These are phyloP conservation scores for Kradibia gibbosae DNA, from an alignment of 1,140 invertebrate genomes.

Conservation along the genomic window DNA sequence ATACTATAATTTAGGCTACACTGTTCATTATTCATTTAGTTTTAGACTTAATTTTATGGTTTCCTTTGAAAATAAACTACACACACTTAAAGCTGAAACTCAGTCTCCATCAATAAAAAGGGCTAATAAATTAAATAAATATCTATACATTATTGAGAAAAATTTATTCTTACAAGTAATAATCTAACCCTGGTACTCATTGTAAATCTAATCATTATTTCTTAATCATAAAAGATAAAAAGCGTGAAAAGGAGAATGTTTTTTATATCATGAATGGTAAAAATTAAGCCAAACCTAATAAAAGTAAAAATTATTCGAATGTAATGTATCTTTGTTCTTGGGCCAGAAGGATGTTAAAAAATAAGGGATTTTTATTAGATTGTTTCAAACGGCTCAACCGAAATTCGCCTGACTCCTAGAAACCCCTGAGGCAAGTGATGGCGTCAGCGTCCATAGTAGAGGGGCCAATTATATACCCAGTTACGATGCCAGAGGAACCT, in stretches of 20 bases:
- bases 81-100: not conserved
- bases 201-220: too few relatives aligned
- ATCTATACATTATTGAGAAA: not conserved
- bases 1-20: not conserved
- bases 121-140: not conserved
- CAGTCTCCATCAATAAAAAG: not conserved
- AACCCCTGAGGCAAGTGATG: slow-evolving; percentile 63
- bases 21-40: slow-evolving; percentile 18
- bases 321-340: not conserved
- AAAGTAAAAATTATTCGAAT: not conserved
- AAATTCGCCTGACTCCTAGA: slow-evolving; percentile 66
- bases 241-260: not conserved
- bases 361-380: slow-evolving; percentile 67
- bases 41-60: slow-evolving; percentile 20
- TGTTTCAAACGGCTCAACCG: slow-evolving; percentile 59
- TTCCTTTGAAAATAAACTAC: not conserved
- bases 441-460: slow-evolving; percentile 57
- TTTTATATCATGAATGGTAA: not conserved
- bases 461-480: slow-evolving; percentile 67
- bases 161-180: not conserved
- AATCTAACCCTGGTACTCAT: not conserved
- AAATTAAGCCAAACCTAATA: not conserved
- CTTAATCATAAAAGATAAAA: not conserved
- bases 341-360: slow-evolving; percentile 40
- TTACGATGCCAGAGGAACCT: slow-evolving; percentile 53